phyloP scores from a whole-genome alignment of 2,888 invertebrate species.

The Falcaria lacertinaria region DNA sequence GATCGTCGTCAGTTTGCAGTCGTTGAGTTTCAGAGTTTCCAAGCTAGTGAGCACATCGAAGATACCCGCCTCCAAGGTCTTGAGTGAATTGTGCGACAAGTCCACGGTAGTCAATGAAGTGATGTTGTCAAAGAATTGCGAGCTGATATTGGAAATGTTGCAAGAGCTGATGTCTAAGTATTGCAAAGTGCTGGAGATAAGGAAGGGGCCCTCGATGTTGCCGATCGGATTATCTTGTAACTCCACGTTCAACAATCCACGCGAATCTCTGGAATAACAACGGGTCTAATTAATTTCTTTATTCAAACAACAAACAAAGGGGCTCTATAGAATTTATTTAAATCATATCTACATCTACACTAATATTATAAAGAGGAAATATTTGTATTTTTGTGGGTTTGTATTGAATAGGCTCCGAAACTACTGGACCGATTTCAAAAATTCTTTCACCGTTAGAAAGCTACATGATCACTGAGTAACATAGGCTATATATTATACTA shows the following conservation, averaged over 20 bases:
- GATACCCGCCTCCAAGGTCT: constrained; percentile 75
- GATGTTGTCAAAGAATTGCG: constrained; percentile 83
- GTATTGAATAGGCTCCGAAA: too few species aligned
- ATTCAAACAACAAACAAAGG: too few species aligned
- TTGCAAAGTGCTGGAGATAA: constrained; percentile 82
- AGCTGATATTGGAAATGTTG: constrained; percentile 78
- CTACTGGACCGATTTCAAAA: too few species aligned
- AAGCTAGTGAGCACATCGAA: constrained; percentile 83
- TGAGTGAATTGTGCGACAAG: constrained; percentile 83
- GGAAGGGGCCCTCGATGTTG: constrained; percentile 81
- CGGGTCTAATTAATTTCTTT: too few species aligned
- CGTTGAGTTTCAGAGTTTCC: constrained; percentile 82
- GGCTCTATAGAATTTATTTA: background rate
- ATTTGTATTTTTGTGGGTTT: too few species aligned
- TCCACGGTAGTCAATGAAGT: constrained; percentile 84
- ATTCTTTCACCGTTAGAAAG: too few species aligned
- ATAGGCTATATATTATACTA: too few species aligned
- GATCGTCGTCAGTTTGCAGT: constrained; percentile 81
- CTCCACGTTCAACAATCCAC: constrained; percentile 84
- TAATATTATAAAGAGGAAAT: too few species aligned
- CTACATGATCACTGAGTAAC: too few species aligned
- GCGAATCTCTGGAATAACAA: constrained; percentile 79
- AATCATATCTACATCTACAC: too few species aligned
- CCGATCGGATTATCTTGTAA: constrained; percentile 84
- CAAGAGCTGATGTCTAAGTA: constrained; percentile 85